phyloP scores from a whole-genome alignment of 2,797 vertebrate genomes.

The Falco novaeseelandiae region DNA sequence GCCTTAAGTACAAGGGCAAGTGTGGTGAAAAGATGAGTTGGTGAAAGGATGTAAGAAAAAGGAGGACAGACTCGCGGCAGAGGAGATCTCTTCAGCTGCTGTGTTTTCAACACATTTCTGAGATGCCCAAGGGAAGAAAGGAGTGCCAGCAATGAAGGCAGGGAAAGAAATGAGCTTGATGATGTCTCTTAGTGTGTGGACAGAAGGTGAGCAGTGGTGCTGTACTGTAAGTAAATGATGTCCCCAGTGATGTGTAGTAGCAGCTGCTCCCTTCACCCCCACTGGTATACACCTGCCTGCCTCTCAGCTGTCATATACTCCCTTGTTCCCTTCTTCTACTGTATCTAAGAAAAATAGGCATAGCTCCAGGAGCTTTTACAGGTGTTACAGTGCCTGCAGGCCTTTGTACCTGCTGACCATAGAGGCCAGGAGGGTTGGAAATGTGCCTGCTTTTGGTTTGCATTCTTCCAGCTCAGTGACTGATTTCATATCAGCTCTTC shows the following conservation, averaged over 20 bases:
- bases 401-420: background rate
- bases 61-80: background rate
- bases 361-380: background rate
- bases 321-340: background rate
- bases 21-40: background rate
- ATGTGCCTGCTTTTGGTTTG: background rate
- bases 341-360: background rate
- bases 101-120: background rate
- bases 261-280: slow-evolving; percentile 8
- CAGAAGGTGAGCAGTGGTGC: background rate
- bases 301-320: background rate
- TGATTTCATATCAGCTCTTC: background rate
- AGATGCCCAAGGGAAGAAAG: background rate
- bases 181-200: background rate
- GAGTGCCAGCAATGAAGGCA: background rate
- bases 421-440: background rate
- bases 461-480: background rate
- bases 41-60: background rate
- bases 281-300: background rate
- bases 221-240: background rate
- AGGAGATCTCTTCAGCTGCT: background rate
- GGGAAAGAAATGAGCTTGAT: background rate
- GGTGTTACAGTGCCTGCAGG: background rate
- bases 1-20: background rate
- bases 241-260: background rate